A percentile compares a stretch with the other conserved stretches of the same genome.
Evolutionary conservation across 2,888 invertebrate genomes (phyloP).

Genomic region (Thymelicus sylvestris): DNA sequence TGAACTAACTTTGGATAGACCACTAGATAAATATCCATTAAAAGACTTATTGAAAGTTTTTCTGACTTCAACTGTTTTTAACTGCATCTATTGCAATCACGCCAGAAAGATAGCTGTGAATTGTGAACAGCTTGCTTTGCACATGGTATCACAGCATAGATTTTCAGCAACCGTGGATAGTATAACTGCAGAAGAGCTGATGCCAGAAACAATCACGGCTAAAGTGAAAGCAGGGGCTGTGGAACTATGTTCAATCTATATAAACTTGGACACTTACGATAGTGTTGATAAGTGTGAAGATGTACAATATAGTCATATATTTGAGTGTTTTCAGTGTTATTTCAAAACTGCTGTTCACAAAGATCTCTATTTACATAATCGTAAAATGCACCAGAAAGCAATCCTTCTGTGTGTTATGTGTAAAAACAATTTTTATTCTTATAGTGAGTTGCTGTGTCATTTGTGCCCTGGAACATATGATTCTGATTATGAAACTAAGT

Average conservation of each 20-base stretch:
- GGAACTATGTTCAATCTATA: conserved; percentile 86
- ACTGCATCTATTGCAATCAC: conserved; percentile 94
- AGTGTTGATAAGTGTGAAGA: conserved; percentile 84
- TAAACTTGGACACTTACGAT: conserved; percentile 90
- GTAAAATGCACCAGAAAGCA: conserved; percentile 94
- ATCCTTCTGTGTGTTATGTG: conserved; percentile 94
- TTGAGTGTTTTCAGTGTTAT: conserved; percentile 95
- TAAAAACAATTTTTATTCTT: conserved; percentile 93
- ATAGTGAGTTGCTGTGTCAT: conserved; percentile 94
- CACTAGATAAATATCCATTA: conserved; percentile 90
- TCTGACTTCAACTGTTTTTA: conserved; percentile 87
- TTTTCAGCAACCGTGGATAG: conserved; percentile 92
- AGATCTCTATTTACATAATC: conserved; percentile 93
- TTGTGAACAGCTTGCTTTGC: conserved; percentile 91
- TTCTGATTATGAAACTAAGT: conserved; percentile 87
- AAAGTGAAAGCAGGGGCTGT: conserved; percentile 86
- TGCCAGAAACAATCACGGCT: conserved; percentile 88
- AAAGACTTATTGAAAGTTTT: conserved; percentile 90
- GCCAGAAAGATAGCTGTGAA: conserved; percentile 93
- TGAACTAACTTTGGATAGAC: conserved; percentile 89
- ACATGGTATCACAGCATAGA: conserved; percentile 91
- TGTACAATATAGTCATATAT: conserved; percentile 87
- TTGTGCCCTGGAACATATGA: conserved; percentile 92
- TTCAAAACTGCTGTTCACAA: conserved; percentile 91
- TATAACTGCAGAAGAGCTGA: conserved; percentile 89